phyloP scores from a whole-genome alignment of 2,113 vertebrate genomes.

The Taxidea taxus region DNA sequence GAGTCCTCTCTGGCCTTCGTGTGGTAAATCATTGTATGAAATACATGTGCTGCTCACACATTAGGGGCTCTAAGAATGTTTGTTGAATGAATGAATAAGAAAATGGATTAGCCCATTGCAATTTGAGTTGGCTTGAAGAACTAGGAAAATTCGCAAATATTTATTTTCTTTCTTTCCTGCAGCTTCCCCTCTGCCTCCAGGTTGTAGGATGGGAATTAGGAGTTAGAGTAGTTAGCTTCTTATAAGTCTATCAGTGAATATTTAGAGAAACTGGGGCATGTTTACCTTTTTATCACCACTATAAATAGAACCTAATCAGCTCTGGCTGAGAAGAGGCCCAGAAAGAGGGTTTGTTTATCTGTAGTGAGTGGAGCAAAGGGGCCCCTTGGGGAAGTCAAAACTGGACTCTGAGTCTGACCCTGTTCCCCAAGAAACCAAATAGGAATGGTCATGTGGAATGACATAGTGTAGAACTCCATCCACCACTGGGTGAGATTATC shows the following conservation, averaged over 20 bases:
- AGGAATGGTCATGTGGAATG: neutral
- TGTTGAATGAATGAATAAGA: neutral
- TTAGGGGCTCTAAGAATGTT: neutral
- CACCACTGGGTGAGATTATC: neutral
- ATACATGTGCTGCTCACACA: neutral
- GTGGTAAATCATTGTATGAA: neutral
- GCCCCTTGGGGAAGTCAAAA: neutral
- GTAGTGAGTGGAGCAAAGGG: neutral
- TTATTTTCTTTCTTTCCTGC: conserved; percentile 2
- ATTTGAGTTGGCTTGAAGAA: neutral
- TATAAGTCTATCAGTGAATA: neutral
- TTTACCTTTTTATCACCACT: conserved; percentile 28
- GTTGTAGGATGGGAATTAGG: neutral
- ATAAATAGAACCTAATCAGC: neutral
- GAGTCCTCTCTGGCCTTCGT: neutral
- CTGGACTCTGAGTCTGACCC: neutral
- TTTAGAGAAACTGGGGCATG: neutral
- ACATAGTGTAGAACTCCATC: neutral
- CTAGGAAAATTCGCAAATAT: neutral
- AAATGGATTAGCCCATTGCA: neutral
- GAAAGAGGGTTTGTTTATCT: neutral
- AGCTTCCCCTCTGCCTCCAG: neutral
- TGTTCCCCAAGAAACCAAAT: conserved; percentile 35
- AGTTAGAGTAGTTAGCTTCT: neutral
- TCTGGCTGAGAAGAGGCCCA: neutral